Conservation (phyloP, 2,888 invertebrate species). For the Nomada fabriciana region DNA sequence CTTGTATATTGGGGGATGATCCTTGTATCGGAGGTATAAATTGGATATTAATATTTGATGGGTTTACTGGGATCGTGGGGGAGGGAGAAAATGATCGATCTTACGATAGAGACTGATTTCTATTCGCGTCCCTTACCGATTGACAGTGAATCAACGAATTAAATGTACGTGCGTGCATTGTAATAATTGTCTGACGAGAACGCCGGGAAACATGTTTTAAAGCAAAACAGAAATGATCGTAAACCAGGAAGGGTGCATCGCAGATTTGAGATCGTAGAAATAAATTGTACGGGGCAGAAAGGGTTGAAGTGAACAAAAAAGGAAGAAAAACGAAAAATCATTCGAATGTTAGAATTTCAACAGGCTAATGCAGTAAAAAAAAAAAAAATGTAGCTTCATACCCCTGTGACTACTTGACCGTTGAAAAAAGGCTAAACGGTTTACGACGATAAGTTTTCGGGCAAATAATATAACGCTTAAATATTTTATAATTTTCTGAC, state of each 20-base stretch:
- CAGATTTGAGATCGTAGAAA: too few species aligned
- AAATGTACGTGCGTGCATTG: too few species aligned
- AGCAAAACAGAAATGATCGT: too few species aligned
- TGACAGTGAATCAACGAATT: too few species aligned
- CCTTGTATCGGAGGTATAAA: slow-evolving; percentile 76
- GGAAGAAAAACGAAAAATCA: too few species aligned
- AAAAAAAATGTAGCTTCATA: slow-evolving; percentile 1
- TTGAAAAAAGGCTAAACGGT: slow-evolving; percentile 40
- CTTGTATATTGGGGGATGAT: slow-evolving; percentile 68
- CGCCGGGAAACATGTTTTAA: too few species aligned
- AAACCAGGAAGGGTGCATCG: too few species aligned
- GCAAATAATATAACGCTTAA: slow-evolving; percentile 60
- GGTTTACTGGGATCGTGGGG: slow-evolving; percentile 56
- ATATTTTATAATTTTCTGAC: slow-evolving; percentile 57
- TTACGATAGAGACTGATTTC: slow-evolving; percentile 26
- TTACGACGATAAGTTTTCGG: slow-evolving; percentile 32
- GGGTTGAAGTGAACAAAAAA: too few species aligned
- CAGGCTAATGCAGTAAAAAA: too few species aligned
- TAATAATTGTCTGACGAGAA: too few species aligned
- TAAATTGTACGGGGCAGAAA: too few species aligned
- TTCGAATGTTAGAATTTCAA: too few species aligned
- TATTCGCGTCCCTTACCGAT: background rate
- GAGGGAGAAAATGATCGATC: slow-evolving; percentile 43
- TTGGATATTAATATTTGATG: slow-evolving; percentile 82
- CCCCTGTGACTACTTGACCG: slow-evolving; percentile 49